A percentile compares a stretch with the other conserved stretches of the same genome.
These are phyloP conservation scores for Lordiphosa collinella DNA, from an alignment of 1,140 invertebrate genomes.

Conservation along the genomic window DNA sequence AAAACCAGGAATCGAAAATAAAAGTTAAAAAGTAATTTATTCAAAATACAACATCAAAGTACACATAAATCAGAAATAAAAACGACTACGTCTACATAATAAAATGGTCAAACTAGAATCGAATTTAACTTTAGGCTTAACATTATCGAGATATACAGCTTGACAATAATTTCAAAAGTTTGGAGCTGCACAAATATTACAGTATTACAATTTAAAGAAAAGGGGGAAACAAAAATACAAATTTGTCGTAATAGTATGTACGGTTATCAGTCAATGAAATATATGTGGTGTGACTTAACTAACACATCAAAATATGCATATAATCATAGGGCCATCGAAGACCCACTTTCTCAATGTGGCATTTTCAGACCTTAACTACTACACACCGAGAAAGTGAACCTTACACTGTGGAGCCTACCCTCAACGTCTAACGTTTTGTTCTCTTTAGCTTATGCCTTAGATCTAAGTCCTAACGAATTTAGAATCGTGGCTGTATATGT, in stretches of 20 bases:
- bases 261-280: constrained; percentile 69
- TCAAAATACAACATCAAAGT: constrained; percentile 62
- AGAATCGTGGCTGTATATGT: constrained; percentile 12
- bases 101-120: constrained; percentile 25
- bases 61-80: constrained; percentile 38
- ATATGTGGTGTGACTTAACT: constrained; percentile 50
- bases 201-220: constrained; percentile 23
- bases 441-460: constrained; percentile 38
- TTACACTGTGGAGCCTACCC: background rate
- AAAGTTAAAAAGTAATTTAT: constrained; percentile 54
- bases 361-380: too few species aligned
- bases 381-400: too few species aligned
- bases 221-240: constrained; percentile 22
- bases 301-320: constrained; percentile 29
- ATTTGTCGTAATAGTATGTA: constrained; percentile 30
- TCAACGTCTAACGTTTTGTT: constrained; percentile 48
- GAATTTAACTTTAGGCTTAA: constrained; percentile 24
- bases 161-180: constrained; percentile 54
- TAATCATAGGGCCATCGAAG: background rate
- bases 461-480: constrained; percentile 24
- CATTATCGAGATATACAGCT: constrained; percentile 19
- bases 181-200: constrained; percentile 29
- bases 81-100: constrained; percentile 36
- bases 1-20: constrained; percentile 19
- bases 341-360: too few species aligned